phyloP scores from a whole-genome alignment of 2,113 vertebrate species.

The Eonycteris spelaea region DNA sequence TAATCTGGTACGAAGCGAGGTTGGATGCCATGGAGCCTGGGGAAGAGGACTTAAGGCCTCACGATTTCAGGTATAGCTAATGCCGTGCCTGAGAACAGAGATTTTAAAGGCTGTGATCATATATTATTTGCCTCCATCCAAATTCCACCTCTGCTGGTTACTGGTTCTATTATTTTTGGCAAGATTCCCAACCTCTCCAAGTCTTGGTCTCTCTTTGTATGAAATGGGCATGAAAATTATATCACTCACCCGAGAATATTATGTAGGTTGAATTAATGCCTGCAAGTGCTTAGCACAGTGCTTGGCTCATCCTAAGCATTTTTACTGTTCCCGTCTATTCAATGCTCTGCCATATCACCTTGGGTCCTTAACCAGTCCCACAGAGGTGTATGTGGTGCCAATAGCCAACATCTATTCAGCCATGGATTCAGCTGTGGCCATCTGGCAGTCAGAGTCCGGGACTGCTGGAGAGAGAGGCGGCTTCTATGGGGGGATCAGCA shows the following conservation, averaged over 20 bases:
- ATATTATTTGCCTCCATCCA: background rate
- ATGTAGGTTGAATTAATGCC: background rate
- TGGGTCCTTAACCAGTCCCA: background rate
- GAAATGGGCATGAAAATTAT: background rate
- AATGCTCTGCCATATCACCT: background rate
- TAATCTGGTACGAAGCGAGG: background rate
- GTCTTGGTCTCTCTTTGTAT: background rate
- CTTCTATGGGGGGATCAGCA: conserved; percentile 31
- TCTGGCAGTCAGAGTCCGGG: conserved; percentile 28
- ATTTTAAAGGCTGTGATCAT: background rate
- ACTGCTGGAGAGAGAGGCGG: conserved; percentile 26
- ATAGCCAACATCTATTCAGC: conserved; percentile 24
- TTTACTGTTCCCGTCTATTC: background rate
- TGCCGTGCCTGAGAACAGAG: background rate
- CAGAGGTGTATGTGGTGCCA: background rate
- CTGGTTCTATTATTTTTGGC: background rate
- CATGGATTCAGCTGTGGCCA: conserved; percentile 59
- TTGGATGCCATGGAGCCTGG: background rate
- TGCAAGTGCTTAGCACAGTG: background rate
- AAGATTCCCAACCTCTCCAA: background rate
- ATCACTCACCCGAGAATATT: background rate
- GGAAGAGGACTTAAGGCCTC: background rate
- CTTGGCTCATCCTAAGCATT: background rate
- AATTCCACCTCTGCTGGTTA: background rate
- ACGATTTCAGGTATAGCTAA: background rate